Conservation (phyloP, 1,140 invertebrate species). For the Drosophila insularis region DNA sequence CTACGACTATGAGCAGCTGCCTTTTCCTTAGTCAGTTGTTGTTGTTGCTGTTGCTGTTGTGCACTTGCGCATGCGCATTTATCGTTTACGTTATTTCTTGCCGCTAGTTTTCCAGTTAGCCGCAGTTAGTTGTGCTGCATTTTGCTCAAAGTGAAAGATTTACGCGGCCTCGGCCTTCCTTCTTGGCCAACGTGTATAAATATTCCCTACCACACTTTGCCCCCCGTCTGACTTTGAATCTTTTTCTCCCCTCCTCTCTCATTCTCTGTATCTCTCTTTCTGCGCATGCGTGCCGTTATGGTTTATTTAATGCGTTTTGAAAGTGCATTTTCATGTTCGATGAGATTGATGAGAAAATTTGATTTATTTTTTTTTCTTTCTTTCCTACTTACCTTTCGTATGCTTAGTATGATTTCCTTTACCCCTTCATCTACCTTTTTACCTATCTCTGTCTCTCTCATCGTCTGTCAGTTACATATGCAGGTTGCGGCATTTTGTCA, state of each 20-base stretch:
- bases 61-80: slow-evolving; percentile 79
- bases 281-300: slow-evolving; percentile 78
- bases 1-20: slow-evolving; percentile 51
- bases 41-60: slow-evolving; percentile 39
- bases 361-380: slow-evolving; percentile 73
- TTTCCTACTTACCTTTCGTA: slow-evolving; percentile 38
- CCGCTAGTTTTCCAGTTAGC: slow-evolving; percentile 80
- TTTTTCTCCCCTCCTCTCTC: slow-evolving; percentile 17
- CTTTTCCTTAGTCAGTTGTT: slow-evolving; percentile 14
- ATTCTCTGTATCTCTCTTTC: background rate
- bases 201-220: slow-evolving; percentile 10
- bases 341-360: slow-evolving; percentile 82
- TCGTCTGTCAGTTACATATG: slow-evolving; percentile 73
- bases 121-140: slow-evolving; percentile 76
- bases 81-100: slow-evolving; percentile 79
- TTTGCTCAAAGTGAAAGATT: slow-evolving; percentile 79
- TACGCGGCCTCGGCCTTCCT: slow-evolving; percentile 66
- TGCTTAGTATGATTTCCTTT: slow-evolving; percentile 42
- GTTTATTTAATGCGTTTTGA: slow-evolving; percentile 82
- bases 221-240: background rate
- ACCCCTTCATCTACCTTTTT: background rate
- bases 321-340: slow-evolving; percentile 82
- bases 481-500: slow-evolving; percentile 80
- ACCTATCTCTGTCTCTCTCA: slow-evolving; percentile 2
- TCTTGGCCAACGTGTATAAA: background rate